Base-by-base conservation (phyloP, 1,140 invertebrate genomes). In the Telenomus remus region DNA sequence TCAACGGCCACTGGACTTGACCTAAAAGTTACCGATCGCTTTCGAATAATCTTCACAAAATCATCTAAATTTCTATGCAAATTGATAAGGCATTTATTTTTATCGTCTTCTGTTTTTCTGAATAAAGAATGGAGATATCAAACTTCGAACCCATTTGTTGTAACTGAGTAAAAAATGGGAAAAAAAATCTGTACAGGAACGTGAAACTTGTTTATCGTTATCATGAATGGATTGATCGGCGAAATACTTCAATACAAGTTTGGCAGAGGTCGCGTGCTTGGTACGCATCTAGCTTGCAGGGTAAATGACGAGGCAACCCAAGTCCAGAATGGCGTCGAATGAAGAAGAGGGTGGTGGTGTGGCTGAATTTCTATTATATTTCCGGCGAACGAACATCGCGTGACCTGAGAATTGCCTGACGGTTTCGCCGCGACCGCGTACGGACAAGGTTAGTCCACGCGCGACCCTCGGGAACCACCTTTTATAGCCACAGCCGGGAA, bases 371-470 rank as follows among this genome's bases (percentile, higher is more conserved):
- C 78, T 79, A 79, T 78, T 78, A 79, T 78, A 76, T 79, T 81
- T 81, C 78, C 80, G 78, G 75, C 63, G 80, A 79, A 73, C 73
- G 77, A 73, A 76, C 69, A 79, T 81, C 75, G 80, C 80, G 80
- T 79, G 80, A 79, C 75, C 75, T 44, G 70, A 33, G 77, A 74
- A 79, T 79, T 80, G 76, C 79, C 66, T 76, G 64, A 68, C 79
- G 71, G 75, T 77, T 70, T 77, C 57, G 19, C 56, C 64, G 73
- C 68, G 63, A 68, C 55, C 69, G 71, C 68, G 54, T 65, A 63
- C 68, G 73, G 70, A 75, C 78, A 77, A 76, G 74, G 65, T 73
- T 76, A 72, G 65, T 53, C 68, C 61, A 51, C 27, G 64, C 57
- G 61, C 66, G 59, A 68, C 63, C 68, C 74, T 74, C 71, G 78